Evolutionary conservation across 2,113 vertebrate genomes (phyloP), one percentile per base, ranked within the genome.

Genomic region (Caretta caretta): DNA sequence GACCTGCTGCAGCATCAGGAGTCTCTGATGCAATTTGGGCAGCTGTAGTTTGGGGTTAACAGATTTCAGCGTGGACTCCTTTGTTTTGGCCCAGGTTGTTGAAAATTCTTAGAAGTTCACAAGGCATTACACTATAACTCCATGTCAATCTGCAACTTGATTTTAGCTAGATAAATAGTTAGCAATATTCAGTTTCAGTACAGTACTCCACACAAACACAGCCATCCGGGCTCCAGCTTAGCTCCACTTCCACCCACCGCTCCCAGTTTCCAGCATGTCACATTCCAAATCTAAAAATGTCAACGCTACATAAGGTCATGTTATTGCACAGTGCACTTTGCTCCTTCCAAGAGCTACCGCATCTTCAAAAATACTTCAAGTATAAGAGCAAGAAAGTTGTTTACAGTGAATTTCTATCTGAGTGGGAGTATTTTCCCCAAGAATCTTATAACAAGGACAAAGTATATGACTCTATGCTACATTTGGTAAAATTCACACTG

Each of bases 251-350:
- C 54, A 80, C 97, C 96, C 95, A 0, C 96, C 94, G 96, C 97
- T 97, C 97, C 96, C 96, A 96, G 95, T 97, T 97, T 97, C 96
- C 97, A 95, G 97, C 97, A 96, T 93, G 96, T 97, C 91, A 1
- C 97, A 96, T 97, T 97, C 96, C 97, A 97, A 97, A 97, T 96
- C 93, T 97, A 94, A 96, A 97, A 96, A 98, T 79, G 90, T 75
- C 91, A 96, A 93, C 83, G 76, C 59, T 95, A 94, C 79, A 31
- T 90, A 97, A 96, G 96, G 97, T 96, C 96, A 87, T 17, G 5
- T 86, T 90, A 92, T 88, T 96, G 85, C 90, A 96, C 95, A 97
- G 95, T 20, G 38, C 3, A 1, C 95, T 93, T 57, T 10, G 11
- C 88, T 94, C 89, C 91, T 95, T 90, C 92, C 93, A 98, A 96